Evolutionary conservation across 92 coral and sea anemone species (phyloP), one percentile per base, ranked within the genome.

Genomic region (Zoanthus solanderi): DNA sequence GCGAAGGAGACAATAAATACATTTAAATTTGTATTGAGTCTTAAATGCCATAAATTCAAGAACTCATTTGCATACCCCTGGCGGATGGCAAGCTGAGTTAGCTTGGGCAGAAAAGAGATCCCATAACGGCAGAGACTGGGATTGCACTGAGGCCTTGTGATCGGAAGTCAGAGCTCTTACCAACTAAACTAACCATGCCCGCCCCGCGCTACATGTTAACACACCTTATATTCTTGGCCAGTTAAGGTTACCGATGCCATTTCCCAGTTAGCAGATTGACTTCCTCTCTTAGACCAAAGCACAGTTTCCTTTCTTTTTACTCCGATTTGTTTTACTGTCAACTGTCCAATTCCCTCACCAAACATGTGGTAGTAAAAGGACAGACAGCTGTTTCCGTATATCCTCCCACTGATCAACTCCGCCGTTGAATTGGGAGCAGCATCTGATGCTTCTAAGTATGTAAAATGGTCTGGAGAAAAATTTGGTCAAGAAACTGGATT

Each of bases 371-470:
- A 94, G 67, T 71, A 57, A 75, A 94, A 94, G 6, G 61, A 72
- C 31, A 94, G 84, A 17, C 90, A 80, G 29, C 88, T 71, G 5
- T 90, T 84, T 34, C 89, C 77, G 12, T 76, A 80, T 3, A 83
- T 83, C 78, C 84, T 78, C 13, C 83, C 78, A 54, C 96, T 94
- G 65, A 92, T 93, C 61, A 94, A 57, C 23, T 88, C 90, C 58
- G 89, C 89, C 23, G 63, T 75, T 67, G 86, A 80, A 34, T 84
- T 87, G 10, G 72, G 78, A 3, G 17, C 58, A 2, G 77, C 53
- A 31, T 76, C 74, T 5, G 97, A 92, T 65, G 97, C 91, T 79
- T 94, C 97, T 63, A 94, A 88, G 76, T 90, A 90, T 65, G 92
- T 53, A 37, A 88, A 94, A 47, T 63, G 79, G 28, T 84, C 97